A percentile compares a stretch with the other conserved stretches of the same genome.
Evolutionary conservation across 1,140 invertebrate genomes (phyloP).

Genomic region (Eumaeus atala): DNA sequence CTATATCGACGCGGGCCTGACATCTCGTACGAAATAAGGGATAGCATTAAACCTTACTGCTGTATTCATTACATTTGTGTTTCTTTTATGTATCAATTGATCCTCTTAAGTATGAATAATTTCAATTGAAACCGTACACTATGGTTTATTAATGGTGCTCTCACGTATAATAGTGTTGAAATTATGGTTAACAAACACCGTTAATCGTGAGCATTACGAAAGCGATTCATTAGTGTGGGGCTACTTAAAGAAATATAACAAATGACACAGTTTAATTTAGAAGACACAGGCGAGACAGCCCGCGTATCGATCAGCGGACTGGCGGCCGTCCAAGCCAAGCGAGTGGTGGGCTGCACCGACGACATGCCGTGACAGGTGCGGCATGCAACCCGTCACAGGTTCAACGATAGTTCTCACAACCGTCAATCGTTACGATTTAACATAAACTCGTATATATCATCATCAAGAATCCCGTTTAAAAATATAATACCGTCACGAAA

Average conservation of each 20-base stretch:
- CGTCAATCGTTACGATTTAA: constrained; percentile 29
- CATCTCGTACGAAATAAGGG: constrained; percentile 45
- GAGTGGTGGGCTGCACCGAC: constrained; percentile 60
- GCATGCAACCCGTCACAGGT: constrained; percentile 61
- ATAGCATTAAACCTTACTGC: constrained; percentile 36
- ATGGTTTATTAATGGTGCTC: constrained; percentile 20
- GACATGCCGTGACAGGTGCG: constrained; percentile 62
- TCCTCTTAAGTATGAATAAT: constrained; percentile 24
- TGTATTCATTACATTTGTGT: constrained; percentile 43
- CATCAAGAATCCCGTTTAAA: constrained; percentile 18
- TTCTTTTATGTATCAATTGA: constrained; percentile 27
- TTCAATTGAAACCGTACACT: constrained; percentile 12
- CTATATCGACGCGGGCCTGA: constrained; percentile 67
- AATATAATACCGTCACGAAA: background rate
- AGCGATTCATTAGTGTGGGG: constrained; percentile 49
- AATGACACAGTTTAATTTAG: constrained; percentile 72
- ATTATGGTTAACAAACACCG: constrained; percentile 27
- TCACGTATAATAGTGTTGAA: constrained; percentile 15
- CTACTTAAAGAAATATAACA: constrained; percentile 66
- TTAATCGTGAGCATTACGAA: constrained; percentile 36
- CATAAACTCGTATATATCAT: constrained; percentile 32
- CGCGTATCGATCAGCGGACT: constrained; percentile 64
- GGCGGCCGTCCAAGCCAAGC: constrained; percentile 58
- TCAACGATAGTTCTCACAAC: constrained; percentile 37
- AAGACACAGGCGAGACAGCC: constrained; percentile 62